These are phyloP conservation scores for Brachionus rubens DNA, from an alignment of 1,140 invertebrate species.

Conservation along the genomic window DNA sequence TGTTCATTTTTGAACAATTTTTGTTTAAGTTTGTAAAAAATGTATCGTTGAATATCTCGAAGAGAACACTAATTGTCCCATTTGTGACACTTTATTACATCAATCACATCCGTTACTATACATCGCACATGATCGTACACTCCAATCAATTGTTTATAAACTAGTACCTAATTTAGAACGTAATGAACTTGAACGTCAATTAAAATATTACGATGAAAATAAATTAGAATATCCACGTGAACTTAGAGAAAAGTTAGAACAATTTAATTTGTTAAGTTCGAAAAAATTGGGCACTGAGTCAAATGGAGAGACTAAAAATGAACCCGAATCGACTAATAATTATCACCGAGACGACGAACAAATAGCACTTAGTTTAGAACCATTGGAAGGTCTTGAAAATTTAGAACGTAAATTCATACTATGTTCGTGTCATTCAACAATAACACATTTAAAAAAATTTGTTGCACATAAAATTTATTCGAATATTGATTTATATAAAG, in stretches of 20 bases:
- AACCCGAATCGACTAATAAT: background rate
- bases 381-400: background rate
- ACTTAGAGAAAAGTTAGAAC: conserved; percentile 4
- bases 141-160: conserved; percentile 99
- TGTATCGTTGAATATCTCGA: conserved; percentile 62
- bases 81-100: conserved; percentile 61
- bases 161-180: conserved; percentile 56
- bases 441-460: conserved; percentile 46
- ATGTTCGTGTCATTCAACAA: conserved; percentile 41
- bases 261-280: background rate
- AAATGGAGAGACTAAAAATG: background rate
- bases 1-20: conserved; percentile 25
- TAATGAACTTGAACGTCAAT: conserved; percentile 27
- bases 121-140: conserved; percentile 89
- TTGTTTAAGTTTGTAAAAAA: conserved; percentile 60
- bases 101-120: conserved; percentile 60
- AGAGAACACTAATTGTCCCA: conserved; percentile 54
- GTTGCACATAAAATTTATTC: conserved; percentile 37
- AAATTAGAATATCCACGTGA: background rate
- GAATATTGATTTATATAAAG: conserved; percentile 1
- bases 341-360: conserved; percentile 30
- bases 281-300: background rate
- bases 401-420: conserved; percentile 30
- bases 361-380: conserved; percentile 16
- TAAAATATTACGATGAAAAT: conserved; percentile 35